Percentiles rank a stretch among this genome's conserved stretches.
phyloP scores from a whole-genome alignment of 2,888 invertebrate genomes.

The Ethmia dodecea region DNA sequence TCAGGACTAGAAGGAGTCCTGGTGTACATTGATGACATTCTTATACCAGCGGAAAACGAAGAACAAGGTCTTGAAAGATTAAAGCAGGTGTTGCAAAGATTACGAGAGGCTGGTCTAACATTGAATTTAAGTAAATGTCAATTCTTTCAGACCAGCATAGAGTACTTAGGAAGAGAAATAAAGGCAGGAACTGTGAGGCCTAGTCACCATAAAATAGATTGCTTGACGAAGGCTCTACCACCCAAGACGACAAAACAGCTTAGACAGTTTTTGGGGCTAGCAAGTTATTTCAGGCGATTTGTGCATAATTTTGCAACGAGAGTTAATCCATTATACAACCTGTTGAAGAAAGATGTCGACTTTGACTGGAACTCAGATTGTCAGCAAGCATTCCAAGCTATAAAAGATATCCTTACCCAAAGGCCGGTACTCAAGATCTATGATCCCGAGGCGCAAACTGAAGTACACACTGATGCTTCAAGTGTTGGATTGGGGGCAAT shows the following conservation, averaged over 20 bases:
- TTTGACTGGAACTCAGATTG: background rate
- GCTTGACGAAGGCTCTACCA: background rate
- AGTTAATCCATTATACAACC: background rate
- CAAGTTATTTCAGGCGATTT: constrained; percentile 4
- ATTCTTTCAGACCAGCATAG: no score
- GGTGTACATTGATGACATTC: constrained; percentile 4
- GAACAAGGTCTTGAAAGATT: background rate
- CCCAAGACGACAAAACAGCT: constrained; percentile 1
- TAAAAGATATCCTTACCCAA: background rate
- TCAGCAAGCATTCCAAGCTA: background rate
- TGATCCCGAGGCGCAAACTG: background rate
- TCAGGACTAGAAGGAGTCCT: no score
- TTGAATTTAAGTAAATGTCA: constrained; percentile 6
- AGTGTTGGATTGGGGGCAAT: constrained; percentile 2
- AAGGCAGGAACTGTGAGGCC: constrained; percentile 2
- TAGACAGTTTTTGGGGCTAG: background rate
- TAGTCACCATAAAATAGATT: background rate
- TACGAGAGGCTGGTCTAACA: background rate
- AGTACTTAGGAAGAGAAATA: no score
- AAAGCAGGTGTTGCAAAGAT: background rate
- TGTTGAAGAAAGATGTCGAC: background rate
- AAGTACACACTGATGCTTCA: constrained; percentile 5
- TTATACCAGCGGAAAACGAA: background rate
- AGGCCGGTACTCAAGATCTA: background rate
- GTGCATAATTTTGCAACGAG: constrained; percentile 1